Base-by-base conservation (phyloP, 2,113 vertebrate species). In the Lepisosteus oculatus region DNA sequence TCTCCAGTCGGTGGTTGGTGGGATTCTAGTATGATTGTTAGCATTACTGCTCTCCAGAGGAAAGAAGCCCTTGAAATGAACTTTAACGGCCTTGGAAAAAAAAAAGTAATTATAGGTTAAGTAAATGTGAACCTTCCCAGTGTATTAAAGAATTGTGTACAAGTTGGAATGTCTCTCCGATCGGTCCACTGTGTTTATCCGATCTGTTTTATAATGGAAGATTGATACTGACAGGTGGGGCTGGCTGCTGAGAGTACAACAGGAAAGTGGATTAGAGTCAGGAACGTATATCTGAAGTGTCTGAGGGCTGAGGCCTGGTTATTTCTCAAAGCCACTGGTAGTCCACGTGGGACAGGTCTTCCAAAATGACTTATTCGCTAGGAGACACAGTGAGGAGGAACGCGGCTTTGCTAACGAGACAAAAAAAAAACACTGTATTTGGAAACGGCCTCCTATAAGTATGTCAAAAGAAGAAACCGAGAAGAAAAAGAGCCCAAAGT, bases 181-280 rank as follows among this genome's bases (percentile, higher is more conserved):
- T 44, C 65, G 68, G 71, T 77, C 69, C 62, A 13, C 75, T 79
- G 55, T 62, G 84, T 87, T 87, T 87, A 85, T 88, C 83, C 88
- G 77, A 79, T 80, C 76, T 80, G 78, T 72, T 61, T 67, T 57
- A 70, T 14, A 63, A 55, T 61, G 72, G 41, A 77, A 74, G 76
- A 62, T 79, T 63, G 71, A 78, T 73, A 17, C 70, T 55, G 77
- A 74, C 65, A 69, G 69, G 65, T 43, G 72, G 79, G 67, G 59
- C 73, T 42, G 71, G 72, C 64, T 41, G 72, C 66, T 17, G 29
- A 61, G 17, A 62, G 3, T 42, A 11, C 47, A 42, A 69, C 17
- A 65, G 65, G 56, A 57, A 15, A 55, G 45, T 17, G 56, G 43
- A 43, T 54, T 43, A 61, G 65, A 71, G 8, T 7, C 15, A 67